phyloP scores from a whole-genome alignment of 1,140 invertebrate genomes.

The Kradibia gibbosae region DNA sequence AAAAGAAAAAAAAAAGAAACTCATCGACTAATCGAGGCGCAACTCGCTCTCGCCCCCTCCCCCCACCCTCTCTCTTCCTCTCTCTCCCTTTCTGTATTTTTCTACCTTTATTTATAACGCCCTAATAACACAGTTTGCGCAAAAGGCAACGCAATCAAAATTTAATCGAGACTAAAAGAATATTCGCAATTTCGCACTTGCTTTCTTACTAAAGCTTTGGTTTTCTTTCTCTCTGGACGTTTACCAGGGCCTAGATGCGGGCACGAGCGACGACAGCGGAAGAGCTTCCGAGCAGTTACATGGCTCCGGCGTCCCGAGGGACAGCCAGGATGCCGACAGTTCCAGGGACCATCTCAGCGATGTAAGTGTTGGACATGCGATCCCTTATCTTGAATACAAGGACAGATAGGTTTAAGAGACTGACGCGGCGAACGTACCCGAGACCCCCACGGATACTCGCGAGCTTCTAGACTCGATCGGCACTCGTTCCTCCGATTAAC shows the following conservation, averaged over 20 bases:
- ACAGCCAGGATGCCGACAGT: conserved; percentile 80
- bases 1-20: not conserved
- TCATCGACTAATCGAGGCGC: too few species aligned
- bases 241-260: conserved; percentile 82
- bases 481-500: too few species aligned
- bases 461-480: too few species aligned
- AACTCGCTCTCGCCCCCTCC: too few species aligned
- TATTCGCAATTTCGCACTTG: too few species aligned
- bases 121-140: not conserved
- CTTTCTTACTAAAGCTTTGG: too few species aligned
- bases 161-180: not conserved
- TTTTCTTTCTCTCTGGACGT: conserved; percentile 39
- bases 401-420: too few species aligned
- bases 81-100: too few species aligned
- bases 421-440: too few species aligned
- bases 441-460: too few species aligned
- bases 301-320: conserved; percentile 80
- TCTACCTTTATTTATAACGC: not conserved
- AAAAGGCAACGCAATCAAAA: not conserved
- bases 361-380: conserved; percentile 74
- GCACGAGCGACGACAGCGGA: conserved; percentile 84
- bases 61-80: too few species aligned
- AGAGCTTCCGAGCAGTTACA: conserved; percentile 83
- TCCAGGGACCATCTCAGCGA: conserved; percentile 86
- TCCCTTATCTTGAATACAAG: too few species aligned